A percentile compares a stretch with the other conserved stretches of the same genome.
These are phyloP conservation scores for Florisuga fusca DNA, from an alignment of 2,797 vertebrate genomes.

Conservation along the genomic window DNA sequence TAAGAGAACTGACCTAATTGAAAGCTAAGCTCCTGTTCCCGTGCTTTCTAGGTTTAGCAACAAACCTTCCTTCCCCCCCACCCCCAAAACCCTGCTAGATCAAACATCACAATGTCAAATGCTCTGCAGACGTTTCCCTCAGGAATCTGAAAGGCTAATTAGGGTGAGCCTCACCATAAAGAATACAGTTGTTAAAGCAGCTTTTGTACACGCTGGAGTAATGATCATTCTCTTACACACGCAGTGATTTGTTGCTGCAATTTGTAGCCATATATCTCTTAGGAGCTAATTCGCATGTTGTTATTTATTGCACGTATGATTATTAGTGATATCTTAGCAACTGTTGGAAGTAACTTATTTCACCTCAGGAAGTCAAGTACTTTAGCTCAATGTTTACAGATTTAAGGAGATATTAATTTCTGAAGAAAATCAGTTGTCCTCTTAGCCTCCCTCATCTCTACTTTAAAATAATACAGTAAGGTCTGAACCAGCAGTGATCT, in stretches of 20 bases:
- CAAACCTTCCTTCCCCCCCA: constrained; percentile 39
- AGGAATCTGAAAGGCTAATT: constrained; percentile 97
- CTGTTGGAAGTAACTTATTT: constrained; percentile 81
- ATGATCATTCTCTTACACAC: constrained; percentile 89
- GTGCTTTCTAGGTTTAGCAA: constrained; percentile 68
- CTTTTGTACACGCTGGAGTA: constrained; percentile 91
- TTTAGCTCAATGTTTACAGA: constrained; percentile 69
- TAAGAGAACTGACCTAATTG: constrained; percentile 72
- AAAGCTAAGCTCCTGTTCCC: constrained; percentile 55
- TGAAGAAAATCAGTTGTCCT: constrained; percentile 25
- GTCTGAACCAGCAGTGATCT: neutral
- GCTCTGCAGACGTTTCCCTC: constrained; percentile 81
- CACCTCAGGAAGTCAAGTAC: constrained; percentile 77
- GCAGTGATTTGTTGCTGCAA: constrained; percentile 94
- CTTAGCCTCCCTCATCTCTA: neutral
- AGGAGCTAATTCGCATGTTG: constrained; percentile 93
- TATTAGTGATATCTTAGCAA: constrained; percentile 92
- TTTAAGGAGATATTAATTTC: constrained; percentile 39
- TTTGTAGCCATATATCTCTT: constrained; percentile 93
- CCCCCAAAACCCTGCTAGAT: neutral
- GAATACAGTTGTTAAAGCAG: constrained; percentile 97
- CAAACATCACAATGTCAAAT: constrained; percentile 82
- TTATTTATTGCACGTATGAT: constrained; percentile 96
- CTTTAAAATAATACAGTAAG: neutral
- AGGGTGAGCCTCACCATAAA: constrained; percentile 93